These are phyloP conservation scores for Sebastes minor DNA, from an alignment of 2,797 vertebrate species.

Conservation along the genomic window DNA sequence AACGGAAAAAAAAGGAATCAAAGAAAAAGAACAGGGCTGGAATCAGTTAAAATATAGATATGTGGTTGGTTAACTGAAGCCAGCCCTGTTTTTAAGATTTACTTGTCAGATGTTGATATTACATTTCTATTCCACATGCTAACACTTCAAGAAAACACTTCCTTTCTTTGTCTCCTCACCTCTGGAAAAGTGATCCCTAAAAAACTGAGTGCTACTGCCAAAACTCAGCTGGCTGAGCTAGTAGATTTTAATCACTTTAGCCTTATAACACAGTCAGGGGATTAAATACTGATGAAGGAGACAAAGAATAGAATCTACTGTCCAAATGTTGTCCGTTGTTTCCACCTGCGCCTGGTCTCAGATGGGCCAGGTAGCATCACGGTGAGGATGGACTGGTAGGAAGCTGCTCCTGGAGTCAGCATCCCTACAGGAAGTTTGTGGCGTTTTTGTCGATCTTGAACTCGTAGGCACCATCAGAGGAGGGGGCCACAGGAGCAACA, in stretches of 20 bases:
- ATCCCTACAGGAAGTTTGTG: constrained; percentile 73
- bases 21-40: background rate
- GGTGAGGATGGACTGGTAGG: background rate
- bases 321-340: background rate
- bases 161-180: background rate
- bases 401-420: background rate
- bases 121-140: background rate
- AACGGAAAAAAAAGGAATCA: background rate
- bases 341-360: background rate
- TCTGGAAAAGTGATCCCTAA: background rate
- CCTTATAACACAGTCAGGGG: background rate
- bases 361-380: background rate
- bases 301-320: background rate
- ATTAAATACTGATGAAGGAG: background rate
- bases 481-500: background rate
- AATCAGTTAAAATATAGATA: background rate
- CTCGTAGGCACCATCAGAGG: constrained; percentile 23
- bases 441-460: constrained; percentile 58
- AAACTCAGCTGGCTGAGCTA: background rate
- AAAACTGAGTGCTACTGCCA: background rate
- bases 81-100: background rate
- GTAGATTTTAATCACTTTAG: background rate
- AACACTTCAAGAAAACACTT: background rate
- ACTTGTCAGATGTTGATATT: background rate
- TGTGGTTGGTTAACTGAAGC: background rate